Evolutionary conservation across 2,113 vertebrate genomes (phyloP).

Genomic region (Pollimyrus isidori): DNA sequence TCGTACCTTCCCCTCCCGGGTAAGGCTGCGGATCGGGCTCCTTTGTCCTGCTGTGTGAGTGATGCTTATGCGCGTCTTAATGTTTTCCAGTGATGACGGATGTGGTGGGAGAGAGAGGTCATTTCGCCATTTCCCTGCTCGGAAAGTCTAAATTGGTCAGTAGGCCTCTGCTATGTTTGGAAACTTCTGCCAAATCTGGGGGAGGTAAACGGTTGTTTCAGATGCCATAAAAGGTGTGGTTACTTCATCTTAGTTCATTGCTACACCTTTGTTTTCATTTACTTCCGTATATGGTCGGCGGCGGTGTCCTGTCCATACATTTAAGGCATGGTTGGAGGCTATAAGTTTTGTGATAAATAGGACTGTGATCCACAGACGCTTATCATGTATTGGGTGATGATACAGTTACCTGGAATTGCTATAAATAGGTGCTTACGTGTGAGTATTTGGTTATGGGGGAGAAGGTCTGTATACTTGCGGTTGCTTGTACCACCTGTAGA

Average conservation of each 20-base stretch:
- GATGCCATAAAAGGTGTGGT: neutral
- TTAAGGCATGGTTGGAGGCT: neutral
- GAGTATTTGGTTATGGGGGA: neutral
- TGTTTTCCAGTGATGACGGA: neutral
- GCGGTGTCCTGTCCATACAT: neutral
- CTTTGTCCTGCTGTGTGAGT: neutral
- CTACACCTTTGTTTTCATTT: neutral
- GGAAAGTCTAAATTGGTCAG: neutral
- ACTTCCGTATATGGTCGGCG: neutral
- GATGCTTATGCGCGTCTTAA: neutral
- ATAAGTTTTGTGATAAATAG: neutral
- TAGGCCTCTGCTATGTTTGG: neutral
- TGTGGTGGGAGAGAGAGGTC: neutral
- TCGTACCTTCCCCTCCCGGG: neutral
- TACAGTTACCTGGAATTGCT: neutral
- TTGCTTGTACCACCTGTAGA: neutral
- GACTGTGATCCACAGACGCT: neutral
- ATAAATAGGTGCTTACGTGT: neutral
- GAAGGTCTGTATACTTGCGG: neutral
- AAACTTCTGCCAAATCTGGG: neutral
- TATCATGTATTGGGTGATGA: neutral
- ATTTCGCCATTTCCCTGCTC: neutral
- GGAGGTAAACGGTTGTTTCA: neutral
- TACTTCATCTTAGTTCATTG: neutral
- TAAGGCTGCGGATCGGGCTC: neutral